Evolutionary conservation across 2,113 vertebrate genomes (phyloP).

Genomic region (Hoplias malabaricus): DNA sequence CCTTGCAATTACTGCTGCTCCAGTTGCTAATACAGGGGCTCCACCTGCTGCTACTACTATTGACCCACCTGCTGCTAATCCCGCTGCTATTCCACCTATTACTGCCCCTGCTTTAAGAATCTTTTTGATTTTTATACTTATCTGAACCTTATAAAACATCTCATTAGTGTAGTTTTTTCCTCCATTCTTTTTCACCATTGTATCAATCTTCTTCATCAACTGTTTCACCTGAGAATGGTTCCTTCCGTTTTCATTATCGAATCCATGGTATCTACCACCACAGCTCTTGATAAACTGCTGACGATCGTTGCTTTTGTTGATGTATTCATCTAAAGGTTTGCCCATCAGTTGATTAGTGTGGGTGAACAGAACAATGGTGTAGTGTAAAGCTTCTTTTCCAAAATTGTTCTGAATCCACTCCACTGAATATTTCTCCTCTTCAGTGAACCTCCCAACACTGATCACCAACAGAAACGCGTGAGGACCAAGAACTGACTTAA

Average conservation of each 20-base stretch:
- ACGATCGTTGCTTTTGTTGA: constrained; percentile 35
- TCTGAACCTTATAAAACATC: neutral
- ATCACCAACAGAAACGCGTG: neutral
- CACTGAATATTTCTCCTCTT: neutral
- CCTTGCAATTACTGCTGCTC: no score
- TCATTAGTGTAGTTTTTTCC: neutral
- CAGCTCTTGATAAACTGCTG: constrained; percentile 6
- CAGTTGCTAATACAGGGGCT: no score
- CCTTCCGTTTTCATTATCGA: constrained; percentile 32
- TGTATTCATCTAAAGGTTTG: constrained; percentile 18
- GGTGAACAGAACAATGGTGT: constrained; percentile 62
- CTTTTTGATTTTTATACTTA: no score
- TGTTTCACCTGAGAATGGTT: constrained; percentile 30
- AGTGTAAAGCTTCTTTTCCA: constrained; percentile 24
- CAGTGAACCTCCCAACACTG: neutral
- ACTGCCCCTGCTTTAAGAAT: no score
- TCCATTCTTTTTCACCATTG: constrained; percentile 16
- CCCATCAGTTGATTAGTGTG: constrained; percentile 49
- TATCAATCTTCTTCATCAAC: constrained; percentile 49
- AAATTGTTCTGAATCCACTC: constrained; percentile 57
- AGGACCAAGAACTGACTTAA: neutral
- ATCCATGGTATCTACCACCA: constrained; percentile 48
- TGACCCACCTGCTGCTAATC: no score
- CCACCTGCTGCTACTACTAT: no score
- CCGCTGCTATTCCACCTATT: no score